Evolutionary conservation across 1,140 invertebrate genomes (phyloP).

Genomic region (Drosophila murphyi): DNA sequence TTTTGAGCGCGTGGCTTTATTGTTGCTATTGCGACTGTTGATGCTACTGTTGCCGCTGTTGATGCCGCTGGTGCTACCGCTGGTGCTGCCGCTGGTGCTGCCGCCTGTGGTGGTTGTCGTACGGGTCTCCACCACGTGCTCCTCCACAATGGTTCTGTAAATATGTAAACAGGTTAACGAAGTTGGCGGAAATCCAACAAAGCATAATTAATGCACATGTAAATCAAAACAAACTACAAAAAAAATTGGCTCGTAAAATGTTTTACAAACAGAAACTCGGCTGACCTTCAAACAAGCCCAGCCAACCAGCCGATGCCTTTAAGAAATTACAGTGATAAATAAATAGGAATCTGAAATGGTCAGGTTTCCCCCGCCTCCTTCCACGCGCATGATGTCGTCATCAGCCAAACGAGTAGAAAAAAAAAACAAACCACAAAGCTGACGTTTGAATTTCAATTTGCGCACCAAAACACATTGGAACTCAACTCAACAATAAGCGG

Average conservation of each 20-base stretch:
- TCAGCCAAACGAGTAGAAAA: conserved; percentile 34
- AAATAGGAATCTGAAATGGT: conserved; percentile 52
- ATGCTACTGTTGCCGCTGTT: conserved; percentile 14
- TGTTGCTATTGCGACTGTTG: conserved; percentile 29
- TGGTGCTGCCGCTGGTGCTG: too few species aligned
- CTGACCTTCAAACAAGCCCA: conserved; percentile 59
- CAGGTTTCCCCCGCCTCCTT: conserved; percentile 16
- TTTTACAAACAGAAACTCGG: conserved; percentile 41
- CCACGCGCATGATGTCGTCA: conserved; percentile 59
- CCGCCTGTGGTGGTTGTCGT: conserved; percentile 14
- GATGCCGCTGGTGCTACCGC: background rate
- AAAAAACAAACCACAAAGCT: conserved; percentile 43
- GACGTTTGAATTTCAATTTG: conserved; percentile 24
- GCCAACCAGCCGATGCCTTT: conserved; percentile 29
- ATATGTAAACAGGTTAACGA: conserved; percentile 30
- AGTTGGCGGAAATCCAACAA: conserved; percentile 38
- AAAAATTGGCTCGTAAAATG: conserved; percentile 50
- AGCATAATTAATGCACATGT: conserved; percentile 29
- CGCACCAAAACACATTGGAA: conserved; percentile 32
- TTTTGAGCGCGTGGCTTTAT: conserved; percentile 54
- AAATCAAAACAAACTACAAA: conserved; percentile 68
- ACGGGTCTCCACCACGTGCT: conserved; percentile 58
- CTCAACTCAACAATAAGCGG: background rate
- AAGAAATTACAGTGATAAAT: conserved; percentile 25
- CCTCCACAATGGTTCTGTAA: conserved; percentile 79